Evolutionary conservation across 2,113 vertebrate species (phyloP).

Genomic region (Orycteropus afer): DNA sequence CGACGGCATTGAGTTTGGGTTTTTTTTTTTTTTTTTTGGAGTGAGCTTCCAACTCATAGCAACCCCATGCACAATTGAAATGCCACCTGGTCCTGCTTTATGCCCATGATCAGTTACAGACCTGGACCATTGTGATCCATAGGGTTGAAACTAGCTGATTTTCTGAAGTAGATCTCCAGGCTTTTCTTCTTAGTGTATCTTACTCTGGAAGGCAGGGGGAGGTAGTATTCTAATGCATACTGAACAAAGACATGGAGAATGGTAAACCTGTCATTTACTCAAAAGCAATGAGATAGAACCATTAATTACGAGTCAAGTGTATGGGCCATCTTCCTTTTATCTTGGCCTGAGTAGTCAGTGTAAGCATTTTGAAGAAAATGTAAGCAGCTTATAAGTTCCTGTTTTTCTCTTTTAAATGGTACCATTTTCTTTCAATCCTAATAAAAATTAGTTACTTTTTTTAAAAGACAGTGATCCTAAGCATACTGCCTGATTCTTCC

Average conservation of each 20-base stretch:
- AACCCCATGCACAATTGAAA: background rate
- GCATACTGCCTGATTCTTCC: background rate
- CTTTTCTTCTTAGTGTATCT: background rate
- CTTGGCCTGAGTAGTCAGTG: background rate
- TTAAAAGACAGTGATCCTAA: background rate
- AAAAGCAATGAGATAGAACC: background rate
- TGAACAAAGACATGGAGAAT: background rate
- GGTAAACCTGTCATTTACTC: background rate
- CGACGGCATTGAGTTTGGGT: no score
- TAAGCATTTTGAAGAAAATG: background rate
- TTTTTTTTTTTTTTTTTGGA: no score
- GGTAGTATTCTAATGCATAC: background rate
- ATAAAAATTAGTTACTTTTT: background rate
- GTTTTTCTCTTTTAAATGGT: slow-evolving; percentile 20
- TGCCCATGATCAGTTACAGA: background rate
- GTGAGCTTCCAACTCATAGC: background rate
- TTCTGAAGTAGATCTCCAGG: background rate
- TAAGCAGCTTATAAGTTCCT: background rate
- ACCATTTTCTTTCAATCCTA: background rate
- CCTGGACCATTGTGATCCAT: background rate
- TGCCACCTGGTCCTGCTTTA: background rate
- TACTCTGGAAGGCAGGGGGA: background rate
- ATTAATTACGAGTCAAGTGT: background rate
- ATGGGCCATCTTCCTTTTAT: background rate
- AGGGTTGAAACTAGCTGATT: background rate